Base-by-base conservation (phyloP, 2,113 vertebrate genomes). In the Crocuta crocuta region DNA sequence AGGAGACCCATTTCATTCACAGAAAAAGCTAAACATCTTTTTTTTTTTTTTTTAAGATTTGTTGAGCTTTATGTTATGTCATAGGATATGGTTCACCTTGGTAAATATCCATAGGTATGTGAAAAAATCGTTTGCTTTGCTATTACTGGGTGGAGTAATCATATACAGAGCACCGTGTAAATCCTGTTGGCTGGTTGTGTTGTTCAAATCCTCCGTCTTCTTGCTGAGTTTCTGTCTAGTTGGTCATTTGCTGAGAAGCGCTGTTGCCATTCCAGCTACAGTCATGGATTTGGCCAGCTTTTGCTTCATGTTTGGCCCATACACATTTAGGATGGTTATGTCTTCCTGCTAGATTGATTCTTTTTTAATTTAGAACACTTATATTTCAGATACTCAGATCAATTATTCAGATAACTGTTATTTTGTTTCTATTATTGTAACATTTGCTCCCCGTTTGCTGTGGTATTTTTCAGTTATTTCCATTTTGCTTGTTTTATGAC, bases 401-500 rank as follows among this genome's bases (percentile, higher is more conserved):
- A 55, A 55, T 21, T 58, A 9, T 58, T 58, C 19, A 23, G 58
- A 84, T 89, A 70, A 71, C 43, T 79, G 3, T 76, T 73, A 70
- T 76, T 88, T 92, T 76, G 66, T 31, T 55, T 28, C 21, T 65
- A 17, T 9, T 2, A 35, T 28, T 28, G 63, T 53, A 53, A 63
- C 83, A 31, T 63, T 96, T 83, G 61, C 70, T 61, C 66, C 74
- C 45, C 39, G 31, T 55, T 76, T 76, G 8, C 39, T 82, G 7
- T 83, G 53, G 2, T 78, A 39, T 76, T 58, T 68, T 85, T 73
- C 21, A 79, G 43, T 80, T 92, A 85, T 73, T 58, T 78, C 17
- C 33, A 84, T 39, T 76, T 92, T 23, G 21, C 33, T 71, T 66
- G 31, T 80, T 95, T 83, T 85, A 89, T 79, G 79, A 80, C 15